These are phyloP conservation scores for Polylopha cassiicola DNA, from an alignment of 2,888 invertebrate species.

Conservation along the genomic window DNA sequence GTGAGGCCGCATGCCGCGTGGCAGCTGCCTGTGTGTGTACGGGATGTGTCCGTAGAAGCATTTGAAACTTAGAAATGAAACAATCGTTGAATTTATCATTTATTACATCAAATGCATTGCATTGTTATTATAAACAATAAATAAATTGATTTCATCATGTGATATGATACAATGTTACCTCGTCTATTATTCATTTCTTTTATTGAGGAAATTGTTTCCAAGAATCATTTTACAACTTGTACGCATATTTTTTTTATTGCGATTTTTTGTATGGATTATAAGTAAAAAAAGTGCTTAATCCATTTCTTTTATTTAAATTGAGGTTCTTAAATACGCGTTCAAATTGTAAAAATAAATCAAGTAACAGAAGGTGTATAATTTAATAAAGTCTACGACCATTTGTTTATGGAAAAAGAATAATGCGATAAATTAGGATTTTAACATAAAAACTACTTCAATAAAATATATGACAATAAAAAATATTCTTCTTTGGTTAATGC, in stretches of 20 bases:
- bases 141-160: constrained; percentile 44
- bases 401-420: too few species aligned
- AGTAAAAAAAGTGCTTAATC: too few species aligned
- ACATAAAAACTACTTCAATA: constrained; percentile 35
- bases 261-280: neutral
- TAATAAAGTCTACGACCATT: too few species aligned
- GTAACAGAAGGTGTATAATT: too few species aligned
- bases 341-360: too few species aligned
- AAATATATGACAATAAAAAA: constrained; percentile 35
- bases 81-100: constrained; percentile 43
- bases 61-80: neutral
- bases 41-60: neutral
- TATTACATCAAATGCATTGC: constrained; percentile 76
- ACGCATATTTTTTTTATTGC: constrained; percentile 4
- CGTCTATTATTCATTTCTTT: constrained; percentile 44
- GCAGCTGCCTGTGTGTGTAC: neutral
- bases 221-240: constrained; percentile 1
- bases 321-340: too few species aligned
- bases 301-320: too few species aligned
- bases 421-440: constrained; percentile 32
- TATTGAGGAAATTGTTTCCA: too few species aligned
- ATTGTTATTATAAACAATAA: constrained; percentile 68
- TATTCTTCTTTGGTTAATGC: constrained; percentile 59
- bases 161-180: constrained; percentile 56
- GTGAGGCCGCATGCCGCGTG: too few species aligned